Evolutionary conservation across 2,888 invertebrate species (phyloP), one percentile per base, ranked within the genome.

Genomic region (Plebejus argus): DNA sequence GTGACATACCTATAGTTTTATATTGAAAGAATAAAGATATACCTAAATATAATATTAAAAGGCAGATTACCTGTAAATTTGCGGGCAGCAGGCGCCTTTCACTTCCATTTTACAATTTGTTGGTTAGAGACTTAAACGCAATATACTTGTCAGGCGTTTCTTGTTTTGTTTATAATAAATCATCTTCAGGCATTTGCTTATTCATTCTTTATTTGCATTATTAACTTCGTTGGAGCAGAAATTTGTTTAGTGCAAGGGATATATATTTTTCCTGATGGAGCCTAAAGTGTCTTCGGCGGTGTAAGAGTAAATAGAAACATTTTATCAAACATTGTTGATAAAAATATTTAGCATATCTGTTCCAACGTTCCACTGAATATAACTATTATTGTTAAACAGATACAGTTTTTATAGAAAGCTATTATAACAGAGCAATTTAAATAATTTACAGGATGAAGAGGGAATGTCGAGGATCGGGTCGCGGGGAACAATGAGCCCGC

Each of bases 371-470:
- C 15, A 53, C 15, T 18, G 18, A 53, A 45, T 18, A 53, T 18
- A 53, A 15, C 18, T 61, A 61, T 61, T 61, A 28, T 61, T 23
- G 20, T 20, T 20, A 20, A 58, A 61, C 10, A 23, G 20, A 10
- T 20, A n/a, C 20, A 20, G 7, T 23, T 20, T 23, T 10, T 4
- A 61, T 10, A 23, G 20, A 61, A 72, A 39, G 45, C 20, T 20
- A 20, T 20, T 20, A 20, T 20, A 12, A 12, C 7, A 45, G 23
- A 20, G 3, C 72, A 72, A 72, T 72, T 72, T 20, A 72, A 72
- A 72, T 72, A 45, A 45, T 23, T 45, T 72, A 15, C 72, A 72
- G 23, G 45, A 72, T 72, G 39, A 66, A 20, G 72, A 72, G 72
- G 39, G 8, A 12, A 72, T 10, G 20, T 66, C 15, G 66, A 66